Evolutionary conservation across 2,888 invertebrate species (phyloP), one percentile per base, ranked within the genome.

Genomic region (Dione vanillae): DNA sequence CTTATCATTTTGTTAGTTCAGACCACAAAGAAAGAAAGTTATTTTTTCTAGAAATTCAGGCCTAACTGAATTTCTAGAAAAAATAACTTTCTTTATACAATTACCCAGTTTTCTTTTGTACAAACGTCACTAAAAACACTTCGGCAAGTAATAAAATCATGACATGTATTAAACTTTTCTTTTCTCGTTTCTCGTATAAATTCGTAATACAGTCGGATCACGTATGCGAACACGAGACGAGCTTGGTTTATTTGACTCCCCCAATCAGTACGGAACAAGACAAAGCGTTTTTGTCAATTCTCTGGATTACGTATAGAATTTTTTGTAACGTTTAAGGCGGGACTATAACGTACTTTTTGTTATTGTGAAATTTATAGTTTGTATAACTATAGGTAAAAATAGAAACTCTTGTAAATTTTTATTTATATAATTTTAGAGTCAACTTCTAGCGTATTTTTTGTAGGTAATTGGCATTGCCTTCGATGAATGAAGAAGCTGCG

Each of bases 211-310:
- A 80, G 72, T 78, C 78, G 41, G 73, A 77, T 78, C 80, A 79
- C 78, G 65, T 74, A 77, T 75, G 76, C 79, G 83, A 82, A 78
- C 76, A 77, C 78, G 80, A 79, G 81, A 83, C 78, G 78, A 77
- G 70, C 70, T 79, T 69, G 75, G 82, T 89, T 88, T 89, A 90
- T 90, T 88, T 86, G 87, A 85, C 85, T 86, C 85, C 85, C 87
- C 86, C 90, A 90, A 91, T 91, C 91, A 90, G 88, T 78, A 79
- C 82, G 84, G 80, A 80, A 77, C 80, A 79, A 85, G 87, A 88
- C 86, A 87, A 89, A 87, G 85, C 82, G 80, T 77, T 83, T 83
- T 82, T 80, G 78, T 80, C 79, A 81, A 83, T 83, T 80, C 79
- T 76, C 73, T 68, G 77, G 78, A 79, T 76, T 75, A 72, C 73